phyloP scores from a whole-genome alignment of 2,888 invertebrate species.

The Eledone cirrhosa region DNA sequence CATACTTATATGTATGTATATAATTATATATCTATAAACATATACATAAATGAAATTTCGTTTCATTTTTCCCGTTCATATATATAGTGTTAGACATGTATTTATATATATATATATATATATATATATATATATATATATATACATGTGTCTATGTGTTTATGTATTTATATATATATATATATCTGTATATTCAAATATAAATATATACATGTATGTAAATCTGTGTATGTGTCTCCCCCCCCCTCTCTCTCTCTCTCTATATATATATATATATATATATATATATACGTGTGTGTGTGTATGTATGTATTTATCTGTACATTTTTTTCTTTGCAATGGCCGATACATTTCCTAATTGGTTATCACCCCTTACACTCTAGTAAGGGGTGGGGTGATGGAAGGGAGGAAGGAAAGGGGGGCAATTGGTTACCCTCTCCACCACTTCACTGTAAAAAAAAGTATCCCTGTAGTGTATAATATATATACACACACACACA shows the following conservation, averaged over 20 bases:
- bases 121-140: conserved; percentile 6
- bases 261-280: background rate
- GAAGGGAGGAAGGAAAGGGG: too few species aligned
- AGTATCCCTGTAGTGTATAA: background rate
- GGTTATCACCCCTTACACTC: too few species aligned
- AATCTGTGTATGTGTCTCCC: background rate
- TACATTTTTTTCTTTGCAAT: background rate
- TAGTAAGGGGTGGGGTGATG: too few species aligned
- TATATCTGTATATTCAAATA: background rate
- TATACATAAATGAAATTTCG: too few species aligned
- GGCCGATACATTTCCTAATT: background rate
- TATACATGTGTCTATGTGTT: background rate
- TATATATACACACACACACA: background rate
- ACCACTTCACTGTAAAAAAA: background rate
- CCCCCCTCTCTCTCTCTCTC: background rate
- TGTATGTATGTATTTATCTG: background rate
- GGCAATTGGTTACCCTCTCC: background rate
- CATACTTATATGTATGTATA: too few species aligned
- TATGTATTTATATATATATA: background rate
- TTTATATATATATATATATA: too few species aligned
- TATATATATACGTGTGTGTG: background rate
- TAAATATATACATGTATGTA: background rate
- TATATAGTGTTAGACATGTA: too few species aligned
- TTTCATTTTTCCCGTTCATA: too few species aligned
- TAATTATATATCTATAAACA: too few species aligned